These are phyloP conservation scores for Xerus rutilus DNA, from an alignment of 2,797 vertebrate species.

Conservation along the genomic window DNA sequence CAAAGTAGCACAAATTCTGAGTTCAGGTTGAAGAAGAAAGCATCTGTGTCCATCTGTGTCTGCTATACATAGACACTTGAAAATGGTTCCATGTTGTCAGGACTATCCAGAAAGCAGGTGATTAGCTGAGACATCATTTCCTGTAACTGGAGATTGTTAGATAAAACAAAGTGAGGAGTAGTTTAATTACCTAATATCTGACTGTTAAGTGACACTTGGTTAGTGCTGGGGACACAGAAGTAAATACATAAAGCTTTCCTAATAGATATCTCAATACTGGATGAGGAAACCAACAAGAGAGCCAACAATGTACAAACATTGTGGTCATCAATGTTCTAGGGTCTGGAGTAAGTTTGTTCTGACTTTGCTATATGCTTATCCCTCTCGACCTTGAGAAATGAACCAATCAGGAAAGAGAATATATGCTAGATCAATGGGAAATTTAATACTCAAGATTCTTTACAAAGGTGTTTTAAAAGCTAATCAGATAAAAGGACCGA, in stretches of 20 bases:
- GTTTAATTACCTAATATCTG: background rate
- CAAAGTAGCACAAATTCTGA: background rate
- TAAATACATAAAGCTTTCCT: background rate
- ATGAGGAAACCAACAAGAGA: background rate
- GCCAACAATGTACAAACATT: background rate
- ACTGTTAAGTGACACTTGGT: background rate
- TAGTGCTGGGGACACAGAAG: background rate
- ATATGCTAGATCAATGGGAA: background rate
- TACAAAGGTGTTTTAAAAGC: background rate
- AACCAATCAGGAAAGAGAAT: background rate
- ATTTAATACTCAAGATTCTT: background rate
- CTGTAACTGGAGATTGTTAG: background rate
- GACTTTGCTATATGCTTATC: background rate
- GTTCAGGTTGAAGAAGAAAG: background rate
- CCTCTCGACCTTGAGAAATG: background rate
- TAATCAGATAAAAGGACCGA: background rate
- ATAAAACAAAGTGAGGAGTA: background rate
- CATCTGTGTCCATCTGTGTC: background rate
- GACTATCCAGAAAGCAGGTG: background rate
- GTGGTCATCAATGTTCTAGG: background rate
- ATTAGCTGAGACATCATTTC: background rate
- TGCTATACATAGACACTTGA: background rate
- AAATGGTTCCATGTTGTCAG: background rate
- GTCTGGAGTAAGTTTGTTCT: background rate
- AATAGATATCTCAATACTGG: background rate